These are phyloP conservation scores for Polymixis lichenea DNA, from an alignment of 2,888 invertebrate species.

Conservation along the genomic window DNA sequence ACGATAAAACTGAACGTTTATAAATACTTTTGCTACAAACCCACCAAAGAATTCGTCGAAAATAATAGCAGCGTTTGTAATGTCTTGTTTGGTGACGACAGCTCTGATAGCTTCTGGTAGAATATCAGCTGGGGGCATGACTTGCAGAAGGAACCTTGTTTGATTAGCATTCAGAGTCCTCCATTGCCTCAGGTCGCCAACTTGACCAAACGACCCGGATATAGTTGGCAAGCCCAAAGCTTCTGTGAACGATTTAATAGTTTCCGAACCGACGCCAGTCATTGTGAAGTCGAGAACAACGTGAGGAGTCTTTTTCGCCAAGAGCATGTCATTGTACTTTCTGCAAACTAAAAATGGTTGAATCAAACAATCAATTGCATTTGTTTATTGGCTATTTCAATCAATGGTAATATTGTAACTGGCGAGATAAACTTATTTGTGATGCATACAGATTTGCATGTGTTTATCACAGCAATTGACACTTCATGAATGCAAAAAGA, in stretches of 20 bases:
- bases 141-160: conserved; percentile 94
- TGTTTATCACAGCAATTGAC: conserved; percentile 7
- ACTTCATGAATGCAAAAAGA: conserved; percentile 24
- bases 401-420: conserved; percentile 1
- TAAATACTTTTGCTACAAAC: conserved; percentile 59
- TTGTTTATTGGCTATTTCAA: conserved; percentile 12
- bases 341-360: conserved; percentile 91
- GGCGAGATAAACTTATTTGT: conserved; percentile 15
- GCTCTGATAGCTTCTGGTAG: conserved; percentile 96
- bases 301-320: conserved; percentile 93
- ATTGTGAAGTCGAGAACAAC: conserved; percentile 95
- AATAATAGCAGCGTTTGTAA: conserved; percentile 97
- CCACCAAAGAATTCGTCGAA: conserved; percentile 96
- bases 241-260: conserved; percentile 95
- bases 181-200: conserved; percentile 96
- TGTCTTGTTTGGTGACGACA: conserved; percentile 95
- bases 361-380: no score
- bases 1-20: conserved; percentile 48
- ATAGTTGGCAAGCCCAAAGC: conserved; percentile 95
- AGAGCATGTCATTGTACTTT: conserved; percentile 92
- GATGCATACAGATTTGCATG: conserved; percentile 28
- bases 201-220: conserved; percentile 96
- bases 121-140: conserved; percentile 96
- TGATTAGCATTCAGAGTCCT: conserved; percentile 93
- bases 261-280: conserved; percentile 95